Percentiles rank a stretch among this genome's conserved stretches.
These are phyloP conservation scores for Trogon surrucura DNA, from an alignment of 2,113 vertebrate species.

Conservation along the genomic window DNA sequence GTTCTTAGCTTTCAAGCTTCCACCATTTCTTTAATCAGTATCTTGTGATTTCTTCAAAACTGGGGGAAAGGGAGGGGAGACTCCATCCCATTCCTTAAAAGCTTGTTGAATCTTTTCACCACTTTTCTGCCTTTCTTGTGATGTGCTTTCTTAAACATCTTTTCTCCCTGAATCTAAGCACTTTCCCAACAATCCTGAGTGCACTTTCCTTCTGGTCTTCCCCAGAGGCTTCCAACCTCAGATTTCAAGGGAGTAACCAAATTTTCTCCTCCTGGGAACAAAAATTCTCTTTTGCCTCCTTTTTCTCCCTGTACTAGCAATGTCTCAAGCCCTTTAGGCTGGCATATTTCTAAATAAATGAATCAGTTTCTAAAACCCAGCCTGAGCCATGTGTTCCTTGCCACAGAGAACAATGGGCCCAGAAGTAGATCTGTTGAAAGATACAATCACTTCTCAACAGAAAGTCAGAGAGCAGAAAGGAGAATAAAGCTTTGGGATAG, in stretches of 20 bases:
- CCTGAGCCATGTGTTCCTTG: accelerated
- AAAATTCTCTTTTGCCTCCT: neutral
- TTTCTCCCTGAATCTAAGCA: neutral
- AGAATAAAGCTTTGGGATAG: neutral
- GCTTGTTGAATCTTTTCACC: neutral
- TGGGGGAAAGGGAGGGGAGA: neutral
- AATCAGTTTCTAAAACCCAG: neutral
- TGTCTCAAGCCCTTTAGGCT: neutral
- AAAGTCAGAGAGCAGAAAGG: neutral
- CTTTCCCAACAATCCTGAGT: neutral
- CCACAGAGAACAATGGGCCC: neutral
- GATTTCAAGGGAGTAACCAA: neutral
- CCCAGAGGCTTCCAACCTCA: neutral
- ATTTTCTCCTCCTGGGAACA: neutral
- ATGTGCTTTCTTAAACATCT: accelerated
- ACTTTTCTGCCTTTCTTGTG: neutral
- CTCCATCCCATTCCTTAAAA: neutral
- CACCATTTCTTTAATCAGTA: neutral
- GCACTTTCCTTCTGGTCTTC: neutral
- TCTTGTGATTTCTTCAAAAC: neutral
- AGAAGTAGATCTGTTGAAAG: neutral
- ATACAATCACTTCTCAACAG: neutral
- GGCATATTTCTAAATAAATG: neutral
- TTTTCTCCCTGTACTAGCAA: neutral
- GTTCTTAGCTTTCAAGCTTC: neutral